phyloP scores from a whole-genome alignment of 1,140 invertebrate species.

The Charaxes varanes region DNA sequence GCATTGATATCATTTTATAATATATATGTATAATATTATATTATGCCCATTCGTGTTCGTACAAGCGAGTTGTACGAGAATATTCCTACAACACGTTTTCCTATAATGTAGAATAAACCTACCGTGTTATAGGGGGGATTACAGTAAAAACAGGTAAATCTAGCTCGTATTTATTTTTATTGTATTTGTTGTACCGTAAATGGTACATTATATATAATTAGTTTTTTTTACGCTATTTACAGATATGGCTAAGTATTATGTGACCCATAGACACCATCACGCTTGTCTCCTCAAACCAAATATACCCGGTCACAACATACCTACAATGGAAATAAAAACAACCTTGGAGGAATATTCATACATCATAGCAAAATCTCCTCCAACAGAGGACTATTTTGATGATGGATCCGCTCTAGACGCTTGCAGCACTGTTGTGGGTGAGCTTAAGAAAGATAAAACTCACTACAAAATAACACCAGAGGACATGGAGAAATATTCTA shows the following conservation, averaged over 20 bases:
- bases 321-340: constrained; percentile 20
- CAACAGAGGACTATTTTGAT: background rate
- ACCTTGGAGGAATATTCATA: constrained; percentile 11
- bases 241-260: constrained; percentile 33
- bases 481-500: constrained; percentile 43
- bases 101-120: no score
- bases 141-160: no score
- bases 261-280: constrained; percentile 31
- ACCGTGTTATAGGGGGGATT: no score
- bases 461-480: constrained; percentile 24
- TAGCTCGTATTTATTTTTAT: no score
- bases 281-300: constrained; percentile 34
- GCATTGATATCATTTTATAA: no score
- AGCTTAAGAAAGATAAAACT: constrained; percentile 15
- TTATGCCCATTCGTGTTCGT: no score
- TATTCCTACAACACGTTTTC: no score
- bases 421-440: constrained; percentile 27
- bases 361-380: constrained; percentile 1
- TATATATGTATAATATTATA: no score
- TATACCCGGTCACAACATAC: constrained; percentile 22
- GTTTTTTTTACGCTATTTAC: constrained; percentile 11
- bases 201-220: background rate
- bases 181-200: no score
- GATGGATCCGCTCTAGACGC: constrained; percentile 12
- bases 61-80: no score